phyloP scores from a whole-genome alignment of 2,113 vertebrate species.

The Paramisgurnus dabryanus region DNA sequence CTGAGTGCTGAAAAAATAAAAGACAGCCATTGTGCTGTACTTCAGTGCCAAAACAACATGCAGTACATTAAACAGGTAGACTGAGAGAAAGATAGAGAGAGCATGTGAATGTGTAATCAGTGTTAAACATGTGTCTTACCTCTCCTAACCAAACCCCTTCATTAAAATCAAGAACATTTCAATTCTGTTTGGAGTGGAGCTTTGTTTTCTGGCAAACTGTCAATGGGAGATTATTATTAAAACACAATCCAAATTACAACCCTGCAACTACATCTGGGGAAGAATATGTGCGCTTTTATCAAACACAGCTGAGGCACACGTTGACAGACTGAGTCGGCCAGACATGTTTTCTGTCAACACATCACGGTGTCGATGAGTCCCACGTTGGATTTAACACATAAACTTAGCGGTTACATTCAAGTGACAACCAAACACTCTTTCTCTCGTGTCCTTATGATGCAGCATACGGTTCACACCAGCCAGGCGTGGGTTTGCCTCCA shows the following conservation, averaged over 20 bases:
- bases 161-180: conserved; percentile 42
- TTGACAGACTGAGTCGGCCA: background rate
- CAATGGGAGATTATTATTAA: conserved; percentile 28
- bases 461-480: background rate
- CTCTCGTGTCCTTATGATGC: background rate
- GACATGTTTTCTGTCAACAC: conserved; percentile 5
- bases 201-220: conserved; percentile 7
- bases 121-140: conserved; percentile 33
- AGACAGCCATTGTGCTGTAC: conserved; percentile 8
- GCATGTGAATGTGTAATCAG: conserved; percentile 29
- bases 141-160: conserved; percentile 27
- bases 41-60: background rate
- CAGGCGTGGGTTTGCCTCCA: conserved; percentile 16
- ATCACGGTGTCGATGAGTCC: background rate
- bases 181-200: background rate
- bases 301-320: background rate
- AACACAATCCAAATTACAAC: conserved; percentile 31
- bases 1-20: too few species aligned
- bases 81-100: conserved; percentile 4
- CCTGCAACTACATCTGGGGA: background rate
- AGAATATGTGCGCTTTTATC: conserved; percentile 1
- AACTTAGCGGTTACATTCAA: background rate
- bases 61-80: background rate
- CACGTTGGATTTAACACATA: background rate
- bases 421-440: background rate